These are phyloP conservation scores for Oreonectes daqikongensis DNA, from an alignment of 2,797 vertebrate species.

Conservation along the genomic window DNA sequence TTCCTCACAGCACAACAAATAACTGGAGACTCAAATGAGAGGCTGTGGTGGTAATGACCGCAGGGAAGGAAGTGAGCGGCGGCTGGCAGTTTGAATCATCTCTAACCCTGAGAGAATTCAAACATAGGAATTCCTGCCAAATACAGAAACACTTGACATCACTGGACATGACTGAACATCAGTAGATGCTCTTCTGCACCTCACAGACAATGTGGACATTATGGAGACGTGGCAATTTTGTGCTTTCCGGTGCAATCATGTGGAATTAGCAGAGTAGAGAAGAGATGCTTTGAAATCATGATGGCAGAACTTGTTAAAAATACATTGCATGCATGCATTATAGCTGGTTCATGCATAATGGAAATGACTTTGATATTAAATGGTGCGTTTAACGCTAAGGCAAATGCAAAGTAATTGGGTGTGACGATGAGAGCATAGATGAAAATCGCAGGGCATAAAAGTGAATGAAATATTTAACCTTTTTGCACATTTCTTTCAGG, in stretches of 20 bases:
- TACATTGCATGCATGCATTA: neutral
- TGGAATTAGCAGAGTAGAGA: slow-evolving; percentile 7
- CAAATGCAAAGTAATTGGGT: slow-evolving; percentile 16
- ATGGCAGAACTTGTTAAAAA: neutral
- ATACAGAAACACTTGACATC: slow-evolving; percentile 67
- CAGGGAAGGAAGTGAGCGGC: neutral
- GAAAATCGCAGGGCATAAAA: slow-evolving; percentile 14
- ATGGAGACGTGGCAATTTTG: slow-evolving; percentile 2
- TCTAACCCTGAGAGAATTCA: slow-evolving; percentile 54
- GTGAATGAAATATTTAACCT: neutral
- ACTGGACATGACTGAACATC: slow-evolving; percentile 15
- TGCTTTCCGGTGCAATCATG: neutral
- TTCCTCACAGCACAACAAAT: slow-evolving; percentile 6
- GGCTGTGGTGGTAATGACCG: slow-evolving; percentile 25
- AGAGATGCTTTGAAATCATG: slow-evolving; percentile 10
- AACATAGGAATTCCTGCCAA: slow-evolving; percentile 77
- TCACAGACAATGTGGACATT: slow-evolving; percentile 3
- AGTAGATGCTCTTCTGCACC: neutral
- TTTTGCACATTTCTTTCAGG: neutral
- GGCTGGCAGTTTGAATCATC: slow-evolving; percentile 48
- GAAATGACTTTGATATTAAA: slow-evolving; percentile 38
- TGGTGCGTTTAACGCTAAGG: slow-evolving; percentile 12
- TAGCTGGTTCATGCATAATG: slow-evolving; percentile 23
- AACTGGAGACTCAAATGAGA: neutral
- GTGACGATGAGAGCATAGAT: neutral